Percentiles rank a stretch among this genome's conserved stretches.
phyloP scores from a whole-genome alignment of 2,888 invertebrate species.

The Drosophila quinaria region DNA sequence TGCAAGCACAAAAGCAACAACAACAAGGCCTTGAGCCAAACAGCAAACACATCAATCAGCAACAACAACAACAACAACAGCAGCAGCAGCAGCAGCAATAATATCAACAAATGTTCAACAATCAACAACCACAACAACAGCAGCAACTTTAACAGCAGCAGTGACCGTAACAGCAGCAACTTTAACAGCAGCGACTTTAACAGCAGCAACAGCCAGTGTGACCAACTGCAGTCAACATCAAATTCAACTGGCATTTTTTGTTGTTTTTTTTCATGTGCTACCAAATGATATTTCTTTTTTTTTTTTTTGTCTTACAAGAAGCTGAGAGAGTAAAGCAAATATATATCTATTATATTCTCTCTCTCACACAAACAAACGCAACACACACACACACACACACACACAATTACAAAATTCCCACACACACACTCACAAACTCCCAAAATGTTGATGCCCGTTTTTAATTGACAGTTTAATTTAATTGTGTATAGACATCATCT shows the following conservation, averaged over 20 bases:
- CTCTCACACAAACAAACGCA: background rate
- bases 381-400: background rate
- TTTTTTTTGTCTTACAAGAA: conserved; percentile 26
- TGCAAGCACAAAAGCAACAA: conserved; percentile 16
- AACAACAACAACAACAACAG: conserved; percentile 23
- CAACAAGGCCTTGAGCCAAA: conserved; percentile 30
- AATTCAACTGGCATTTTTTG: conserved; percentile 26
- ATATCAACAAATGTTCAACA: conserved; percentile 18
- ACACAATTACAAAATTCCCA: background rate
- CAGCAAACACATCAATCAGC: conserved; percentile 32
- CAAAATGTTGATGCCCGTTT: background rate
- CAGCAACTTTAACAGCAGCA: background rate
- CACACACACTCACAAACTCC: conserved; percentile 3
- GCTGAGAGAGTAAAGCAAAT: background rate
- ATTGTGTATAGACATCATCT: conserved; percentile 75
- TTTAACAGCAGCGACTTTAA: conserved; percentile 10
- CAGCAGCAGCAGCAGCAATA: conserved; percentile 3
- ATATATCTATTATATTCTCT: background rate
- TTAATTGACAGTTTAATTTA: conserved; percentile 55
- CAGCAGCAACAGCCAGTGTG: conserved; percentile 22
- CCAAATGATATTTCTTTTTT: conserved; percentile 2
- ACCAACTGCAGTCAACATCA: conserved; percentile 8
- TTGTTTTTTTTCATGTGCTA: conserved; percentile 42
- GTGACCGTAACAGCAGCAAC: conserved; percentile 10
- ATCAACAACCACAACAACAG: conserved; percentile 12